Evolutionary conservation across 2,113 vertebrate species (phyloP).

Genomic region (Notothenia rossii): DNA sequence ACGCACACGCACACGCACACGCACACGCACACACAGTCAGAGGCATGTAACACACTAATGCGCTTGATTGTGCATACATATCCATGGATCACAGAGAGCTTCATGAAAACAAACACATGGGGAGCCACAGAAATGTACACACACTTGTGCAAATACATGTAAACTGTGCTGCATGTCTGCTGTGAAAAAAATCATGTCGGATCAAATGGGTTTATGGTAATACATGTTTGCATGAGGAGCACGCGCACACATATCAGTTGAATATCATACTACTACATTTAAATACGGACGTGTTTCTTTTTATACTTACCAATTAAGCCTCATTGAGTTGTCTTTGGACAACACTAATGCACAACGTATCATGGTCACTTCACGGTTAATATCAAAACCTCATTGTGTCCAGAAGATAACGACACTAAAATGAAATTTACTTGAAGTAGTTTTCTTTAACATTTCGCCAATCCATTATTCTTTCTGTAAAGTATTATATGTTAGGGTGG

Average conservation of each 20-base stretch:
- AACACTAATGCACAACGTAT: too few relatives aligned
- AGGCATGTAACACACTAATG: constrained; percentile 2
- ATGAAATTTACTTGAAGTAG: too few relatives aligned
- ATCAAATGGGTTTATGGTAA: not conserved
- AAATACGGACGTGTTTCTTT: not conserved
- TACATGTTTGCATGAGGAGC: not conserved
- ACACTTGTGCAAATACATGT: not conserved
- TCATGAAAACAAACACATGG: not conserved
- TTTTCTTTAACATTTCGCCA: too few relatives aligned
- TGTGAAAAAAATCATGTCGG: not conserved
- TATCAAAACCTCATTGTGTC: too few relatives aligned
- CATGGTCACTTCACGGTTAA: too few relatives aligned
- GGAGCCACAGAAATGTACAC: not conserved
- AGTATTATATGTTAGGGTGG: too few relatives aligned
- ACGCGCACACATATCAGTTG: not conserved
- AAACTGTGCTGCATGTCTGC: not conserved
- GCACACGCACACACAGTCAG: not conserved
- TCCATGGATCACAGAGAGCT: not conserved
- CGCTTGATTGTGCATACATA: not conserved
- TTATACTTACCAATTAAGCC: not conserved
- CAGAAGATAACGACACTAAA: too few relatives aligned
- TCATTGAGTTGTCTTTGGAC: not conserved
- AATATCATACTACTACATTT: not conserved
- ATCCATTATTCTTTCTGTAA: too few relatives aligned
- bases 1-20: not conserved